Evolutionary conservation across 2,888 invertebrate species (phyloP), one percentile per base, ranked within the genome.

Genomic region (Dynastes tityus): DNA sequence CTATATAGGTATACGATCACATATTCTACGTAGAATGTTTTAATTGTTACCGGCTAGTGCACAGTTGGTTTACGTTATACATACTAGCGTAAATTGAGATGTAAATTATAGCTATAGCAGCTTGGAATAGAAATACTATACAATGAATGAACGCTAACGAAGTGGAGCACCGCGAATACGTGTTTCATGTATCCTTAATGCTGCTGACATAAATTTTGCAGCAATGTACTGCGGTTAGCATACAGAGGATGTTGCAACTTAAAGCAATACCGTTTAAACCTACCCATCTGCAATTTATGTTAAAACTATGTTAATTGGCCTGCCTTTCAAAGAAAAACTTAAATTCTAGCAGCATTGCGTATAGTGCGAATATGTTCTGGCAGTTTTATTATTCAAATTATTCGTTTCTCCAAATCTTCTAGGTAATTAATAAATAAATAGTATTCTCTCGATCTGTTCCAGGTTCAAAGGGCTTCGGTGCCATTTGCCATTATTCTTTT

Each of bases 161-260:
- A 63, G 63, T 63, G 32, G n/a, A 63, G 63, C 63, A 4, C 63
- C 27, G 11, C 29, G 32, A 63, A 32, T 63, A 63, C 63, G 63
- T 63, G 63, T 63, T 63, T 63, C 63, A 63, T 63, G 63, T 63
- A 63, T 32, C 29, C n/a, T 63, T 63, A 29, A 63, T 29, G 63
- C 29, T 4, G 32, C 29, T 63, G 29, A 29, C 29, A 63, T 63
- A 63, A 63, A 63, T 63, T 63, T 63, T 2, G 32, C 13, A 13
- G 9, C 29, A 29, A n/a, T 32, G 63, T n/a, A 29, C 22, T 22
- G 9, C 55, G 16, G 55, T 16, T 58, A 58, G n/a, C 13, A 58
- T 58, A 58, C 55, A 45, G 45, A 22, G 55, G 4, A 58, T 58
- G 55, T 22, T 58, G 45, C 45, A 45, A 45, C 45, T 45, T 45